Conservation (phyloP, 2,113 vertebrate species). For the Rhabdornis inornatus region DNA sequence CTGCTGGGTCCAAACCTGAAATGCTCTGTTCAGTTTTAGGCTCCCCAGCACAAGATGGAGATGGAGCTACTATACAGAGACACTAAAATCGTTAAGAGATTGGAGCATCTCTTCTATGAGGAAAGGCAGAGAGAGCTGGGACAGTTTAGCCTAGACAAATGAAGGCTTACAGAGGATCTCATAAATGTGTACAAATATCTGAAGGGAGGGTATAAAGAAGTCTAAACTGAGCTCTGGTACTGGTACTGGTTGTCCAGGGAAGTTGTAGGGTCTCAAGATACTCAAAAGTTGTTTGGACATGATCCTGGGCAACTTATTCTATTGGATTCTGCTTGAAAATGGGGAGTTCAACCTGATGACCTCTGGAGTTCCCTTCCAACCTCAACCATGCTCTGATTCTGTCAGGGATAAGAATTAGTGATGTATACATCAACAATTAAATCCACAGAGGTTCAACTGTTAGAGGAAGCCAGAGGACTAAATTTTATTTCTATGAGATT, state of each 20-base stretch:
- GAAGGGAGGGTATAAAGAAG: background rate
- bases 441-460: background rate
- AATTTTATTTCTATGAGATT: background rate
- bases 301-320: background rate
- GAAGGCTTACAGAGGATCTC: background rate
- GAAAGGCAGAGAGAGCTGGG: background rate
- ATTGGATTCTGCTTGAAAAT: background rate
- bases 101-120: background rate
- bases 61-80: rapidly evolving
- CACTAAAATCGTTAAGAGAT: background rate
- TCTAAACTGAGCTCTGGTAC: background rate
- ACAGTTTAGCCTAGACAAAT: background rate
- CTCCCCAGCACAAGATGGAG: background rate
- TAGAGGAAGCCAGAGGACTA: background rate
- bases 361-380: background rate
- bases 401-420: background rate
- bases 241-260: background rate
- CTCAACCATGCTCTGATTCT: background rate
- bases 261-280: background rate
- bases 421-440: background rate
- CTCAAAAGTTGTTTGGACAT: background rate
- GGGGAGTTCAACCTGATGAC: background rate
- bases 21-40: background rate
- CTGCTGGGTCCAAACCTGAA: background rate
- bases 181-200: background rate